These are phyloP conservation scores for Syndactyla subalaris DNA, from an alignment of 2,797 vertebrate genomes.

Conservation along the genomic window DNA sequence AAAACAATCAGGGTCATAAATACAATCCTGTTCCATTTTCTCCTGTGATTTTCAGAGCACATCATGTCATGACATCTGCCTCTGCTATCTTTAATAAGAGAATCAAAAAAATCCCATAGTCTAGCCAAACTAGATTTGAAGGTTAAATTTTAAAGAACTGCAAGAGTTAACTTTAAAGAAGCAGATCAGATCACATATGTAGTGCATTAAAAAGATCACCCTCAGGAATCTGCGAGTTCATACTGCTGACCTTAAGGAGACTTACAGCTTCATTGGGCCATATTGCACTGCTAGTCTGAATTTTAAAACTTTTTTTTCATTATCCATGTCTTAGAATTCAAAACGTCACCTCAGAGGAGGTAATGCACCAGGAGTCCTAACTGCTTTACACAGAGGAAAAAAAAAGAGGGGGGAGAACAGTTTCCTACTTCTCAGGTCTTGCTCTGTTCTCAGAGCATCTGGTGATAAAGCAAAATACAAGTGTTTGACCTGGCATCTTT, in stretches of 20 bases:
- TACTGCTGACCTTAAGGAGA: neutral
- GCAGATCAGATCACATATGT: neutral
- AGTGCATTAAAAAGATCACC: neutral
- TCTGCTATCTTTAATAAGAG: neutral
- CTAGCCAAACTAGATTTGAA: neutral
- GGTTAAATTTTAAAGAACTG: neutral
- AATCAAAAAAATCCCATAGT: neutral
- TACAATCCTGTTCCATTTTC: neutral
- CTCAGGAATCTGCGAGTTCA: neutral
- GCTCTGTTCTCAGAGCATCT: neutral
- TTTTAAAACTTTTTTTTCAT: neutral
- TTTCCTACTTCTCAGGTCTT: neutral
- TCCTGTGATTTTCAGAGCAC: neutral
- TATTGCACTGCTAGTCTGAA: neutral
- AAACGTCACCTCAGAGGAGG: neutral
- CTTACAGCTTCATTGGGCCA: neutral
- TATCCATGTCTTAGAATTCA: neutral
- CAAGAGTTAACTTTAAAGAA: neutral
- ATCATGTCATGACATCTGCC: neutral
- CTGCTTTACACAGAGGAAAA: neutral
- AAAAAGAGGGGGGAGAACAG: rapidly evolving
- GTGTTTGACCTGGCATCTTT: neutral
- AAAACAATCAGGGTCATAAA: neutral
- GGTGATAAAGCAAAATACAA: neutral
- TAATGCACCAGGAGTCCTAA: neutral